Evolutionary conservation across 2,797 vertebrate genomes (phyloP).

Genomic region (Notolepis coatsorum): DNA sequence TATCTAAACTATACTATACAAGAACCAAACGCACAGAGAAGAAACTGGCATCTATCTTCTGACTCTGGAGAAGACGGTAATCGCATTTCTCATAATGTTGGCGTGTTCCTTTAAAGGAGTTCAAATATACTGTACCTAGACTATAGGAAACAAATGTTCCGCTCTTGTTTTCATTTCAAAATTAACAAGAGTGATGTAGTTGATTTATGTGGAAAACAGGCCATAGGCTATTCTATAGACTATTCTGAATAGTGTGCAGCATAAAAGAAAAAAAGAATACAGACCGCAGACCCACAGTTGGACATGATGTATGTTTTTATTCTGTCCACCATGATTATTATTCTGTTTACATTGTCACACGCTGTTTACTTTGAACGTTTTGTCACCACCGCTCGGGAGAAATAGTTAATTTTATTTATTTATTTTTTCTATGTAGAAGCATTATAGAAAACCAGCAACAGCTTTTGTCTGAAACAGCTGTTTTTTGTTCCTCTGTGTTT

Average conservation of each 20-base stretch:
- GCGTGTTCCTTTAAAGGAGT: too few species aligned
- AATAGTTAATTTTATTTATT: conserved; percentile 14
- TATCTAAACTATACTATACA: too few species aligned
- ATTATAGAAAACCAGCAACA: background rate
- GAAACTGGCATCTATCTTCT: too few species aligned
- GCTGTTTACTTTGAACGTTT: conserved; percentile 48
- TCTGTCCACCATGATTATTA: conserved; percentile 41
- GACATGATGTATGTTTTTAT: conserved; percentile 37
- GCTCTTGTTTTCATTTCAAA: background rate
- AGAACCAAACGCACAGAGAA: too few species aligned
- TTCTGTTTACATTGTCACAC: conserved; percentile 51
- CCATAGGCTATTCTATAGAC: background rate
- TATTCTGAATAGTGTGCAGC: conserved; percentile 14
- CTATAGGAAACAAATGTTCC: conserved; percentile 7
- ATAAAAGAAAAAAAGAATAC: conserved; percentile 1
- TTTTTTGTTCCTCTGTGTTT: too few species aligned
- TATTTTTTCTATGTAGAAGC: background rate
- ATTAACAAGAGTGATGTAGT: conserved; percentile 17
- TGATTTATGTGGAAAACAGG: background rate
- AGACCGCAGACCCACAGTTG: background rate
- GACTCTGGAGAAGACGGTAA: too few species aligned
- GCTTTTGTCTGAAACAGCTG: conserved; percentile 31
- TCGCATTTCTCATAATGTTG: too few species aligned
- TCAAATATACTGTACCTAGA: conserved; percentile 10
- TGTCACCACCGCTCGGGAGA: conserved; percentile 12